phyloP scores from a whole-genome alignment of 2,113 vertebrate genomes.

The Nyctibius bracteatus region DNA sequence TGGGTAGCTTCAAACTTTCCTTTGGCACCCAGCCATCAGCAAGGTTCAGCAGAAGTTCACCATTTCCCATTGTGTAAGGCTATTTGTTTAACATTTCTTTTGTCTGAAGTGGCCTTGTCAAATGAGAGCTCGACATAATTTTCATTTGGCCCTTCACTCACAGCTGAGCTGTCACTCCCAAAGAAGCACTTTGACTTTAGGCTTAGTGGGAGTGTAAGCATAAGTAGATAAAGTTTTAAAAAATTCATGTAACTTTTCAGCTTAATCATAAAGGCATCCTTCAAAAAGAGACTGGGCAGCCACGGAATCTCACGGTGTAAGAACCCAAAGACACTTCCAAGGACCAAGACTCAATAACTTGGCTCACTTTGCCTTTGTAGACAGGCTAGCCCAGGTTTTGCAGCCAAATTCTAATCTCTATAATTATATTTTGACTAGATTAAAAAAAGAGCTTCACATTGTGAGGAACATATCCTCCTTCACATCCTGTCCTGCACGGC shows the following conservation, averaged over 20 bases:
- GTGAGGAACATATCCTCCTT: neutral
- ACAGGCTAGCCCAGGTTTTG: neutral
- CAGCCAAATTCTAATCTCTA: neutral
- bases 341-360: neutral
- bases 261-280: neutral
- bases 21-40: conserved; percentile 44
- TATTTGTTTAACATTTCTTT: conserved; percentile 64
- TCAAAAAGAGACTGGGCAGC: neutral
- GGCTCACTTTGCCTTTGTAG: neutral
- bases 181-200: conserved; percentile 1
- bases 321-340: neutral
- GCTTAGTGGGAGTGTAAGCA: neutral
- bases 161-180: neutral
- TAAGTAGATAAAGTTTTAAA: neutral
- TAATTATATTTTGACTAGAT: neutral
- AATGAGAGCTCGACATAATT: conserved; percentile 23
- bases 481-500: neutral
- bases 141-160: conserved; percentile 51
- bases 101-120: conserved; percentile 59
- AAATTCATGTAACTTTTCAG: neutral
- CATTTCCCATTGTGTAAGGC: conserved; percentile 59
- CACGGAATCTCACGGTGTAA: neutral
- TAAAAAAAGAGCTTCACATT: neutral
- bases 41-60: conserved; percentile 64
- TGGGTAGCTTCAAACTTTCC: conserved; percentile 52